A percentile compares a stretch with the other conserved stretches of the same genome.
These are phyloP conservation scores for Tenthredo notha DNA, from an alignment of 2,888 invertebrate genomes.

Conservation along the genomic window DNA sequence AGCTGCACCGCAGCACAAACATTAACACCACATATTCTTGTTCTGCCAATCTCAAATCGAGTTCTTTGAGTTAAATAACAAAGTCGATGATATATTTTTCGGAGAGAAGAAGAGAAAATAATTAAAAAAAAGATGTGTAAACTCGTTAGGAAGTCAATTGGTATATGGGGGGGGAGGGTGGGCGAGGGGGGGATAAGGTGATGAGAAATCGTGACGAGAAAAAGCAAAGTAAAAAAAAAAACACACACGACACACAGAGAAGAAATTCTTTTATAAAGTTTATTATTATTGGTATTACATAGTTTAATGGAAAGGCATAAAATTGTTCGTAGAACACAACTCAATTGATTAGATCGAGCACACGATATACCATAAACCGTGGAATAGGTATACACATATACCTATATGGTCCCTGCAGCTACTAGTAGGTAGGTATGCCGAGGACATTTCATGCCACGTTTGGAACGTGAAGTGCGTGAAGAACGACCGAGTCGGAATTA, in stretches of 20 bases:
- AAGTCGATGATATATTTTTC: no score
- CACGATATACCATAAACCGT: background rate
- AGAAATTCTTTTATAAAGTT: background rate
- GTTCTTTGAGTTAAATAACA: no score
- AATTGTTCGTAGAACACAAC: conserved; percentile 52
- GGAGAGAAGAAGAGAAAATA: no score
- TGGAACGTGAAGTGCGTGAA: conserved; percentile 29
- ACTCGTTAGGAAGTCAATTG: no score
- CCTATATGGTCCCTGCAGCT: background rate
- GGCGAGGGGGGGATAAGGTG: no score
- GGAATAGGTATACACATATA: background rate
- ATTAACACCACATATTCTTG: no score
- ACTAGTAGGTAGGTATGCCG: background rate
- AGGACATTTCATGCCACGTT: conserved; percentile 52
- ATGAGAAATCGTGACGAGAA: no score
- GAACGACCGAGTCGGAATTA: conserved; percentile 14
- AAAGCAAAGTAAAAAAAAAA: background rate
- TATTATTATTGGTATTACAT: conserved; percentile 24
- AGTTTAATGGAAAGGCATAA: conserved; percentile 49
- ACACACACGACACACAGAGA: no score
- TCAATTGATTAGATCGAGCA: conserved; percentile 45
- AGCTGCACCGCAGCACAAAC: background rate
- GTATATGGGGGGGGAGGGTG: no score
- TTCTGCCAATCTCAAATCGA: no score
- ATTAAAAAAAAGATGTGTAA: no score